phyloP scores from a whole-genome alignment of 2,888 invertebrate genomes.

The Sympetrum striolatum region DNA sequence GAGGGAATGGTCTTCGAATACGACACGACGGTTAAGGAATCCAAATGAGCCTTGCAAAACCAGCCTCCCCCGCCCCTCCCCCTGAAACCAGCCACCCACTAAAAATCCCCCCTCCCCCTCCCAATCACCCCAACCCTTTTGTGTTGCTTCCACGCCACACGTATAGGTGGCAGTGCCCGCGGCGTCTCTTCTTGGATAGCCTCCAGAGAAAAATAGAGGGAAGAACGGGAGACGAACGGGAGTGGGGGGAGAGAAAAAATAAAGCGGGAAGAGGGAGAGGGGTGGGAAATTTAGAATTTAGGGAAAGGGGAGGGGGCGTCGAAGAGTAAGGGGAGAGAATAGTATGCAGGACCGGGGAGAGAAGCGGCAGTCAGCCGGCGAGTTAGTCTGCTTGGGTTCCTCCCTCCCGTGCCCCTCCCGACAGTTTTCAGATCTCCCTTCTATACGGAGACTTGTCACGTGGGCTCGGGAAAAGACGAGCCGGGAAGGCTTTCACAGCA shows the following conservation, averaged over 20 bases:
- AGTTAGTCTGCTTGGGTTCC: background rate
- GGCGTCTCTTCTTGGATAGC: slow-evolving; percentile 23
- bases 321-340: background rate
- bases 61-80: background rate
- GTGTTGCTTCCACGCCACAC: slow-evolving; percentile 11
- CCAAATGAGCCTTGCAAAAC: slow-evolving; percentile 12
- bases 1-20: background rate
- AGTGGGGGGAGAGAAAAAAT: background rate
- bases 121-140: background rate
- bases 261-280: background rate
- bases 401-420: background rate
- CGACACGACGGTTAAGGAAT: slow-evolving; percentile 34
- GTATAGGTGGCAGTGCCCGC: slow-evolving; percentile 33
- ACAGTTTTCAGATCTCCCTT: background rate
- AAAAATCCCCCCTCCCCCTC: background rate
- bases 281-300: background rate
- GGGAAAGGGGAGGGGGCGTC: background rate
- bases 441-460: background rate
- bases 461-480: background rate
- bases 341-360: slow-evolving; percentile 4
- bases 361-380: background rate
- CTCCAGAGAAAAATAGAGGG: background rate
- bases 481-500: background rate
- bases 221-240: background rate
- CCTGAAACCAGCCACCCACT: background rate